These are phyloP conservation scores for Porites rus DNA, from an alignment of 92 coral and sea anemone genomes.

Conservation along the genomic window DNA sequence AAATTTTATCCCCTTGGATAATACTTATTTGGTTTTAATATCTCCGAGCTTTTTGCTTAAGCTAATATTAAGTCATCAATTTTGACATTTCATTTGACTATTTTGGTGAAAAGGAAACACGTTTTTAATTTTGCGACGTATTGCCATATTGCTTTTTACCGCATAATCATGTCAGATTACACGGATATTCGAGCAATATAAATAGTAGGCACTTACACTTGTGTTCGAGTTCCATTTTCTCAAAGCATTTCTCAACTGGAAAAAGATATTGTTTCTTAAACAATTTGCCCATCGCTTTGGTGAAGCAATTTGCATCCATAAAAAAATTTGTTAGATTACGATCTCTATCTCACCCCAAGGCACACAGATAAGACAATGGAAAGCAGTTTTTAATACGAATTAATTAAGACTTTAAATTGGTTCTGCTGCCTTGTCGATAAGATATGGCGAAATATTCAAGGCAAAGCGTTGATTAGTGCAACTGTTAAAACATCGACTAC, in stretches of 20 bases:
- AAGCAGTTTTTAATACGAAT: constrained; percentile 76
- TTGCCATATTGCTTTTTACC: constrained; percentile 51
- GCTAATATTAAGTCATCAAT: constrained; percentile 87
- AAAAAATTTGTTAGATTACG: constrained; percentile 43
- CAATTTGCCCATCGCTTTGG: constrained; percentile 21
- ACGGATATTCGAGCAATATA: constrained; percentile 55
- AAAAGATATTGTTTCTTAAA: constrained; percentile 18
- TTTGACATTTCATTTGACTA: constrained; percentile 80
- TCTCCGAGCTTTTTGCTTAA: constrained; percentile 84
- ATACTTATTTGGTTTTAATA: constrained; percentile 88
- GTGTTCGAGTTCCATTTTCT: constrained; percentile 17
- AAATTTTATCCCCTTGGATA: constrained; percentile 60
- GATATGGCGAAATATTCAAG: constrained; percentile 48
- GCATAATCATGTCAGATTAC: constrained; percentile 34
- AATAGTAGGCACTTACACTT: constrained; percentile 15
- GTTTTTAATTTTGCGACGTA: constrained; percentile 48
- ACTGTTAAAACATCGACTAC: constrained; percentile 69
- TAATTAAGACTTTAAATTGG: constrained; percentile 78
- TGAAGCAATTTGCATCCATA: constrained; percentile 37
- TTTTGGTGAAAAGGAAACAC: constrained; percentile 74
- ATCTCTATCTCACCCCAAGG: constrained; percentile 59
- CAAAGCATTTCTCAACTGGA: constrained; percentile 7
- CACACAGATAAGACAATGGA: constrained; percentile 64
- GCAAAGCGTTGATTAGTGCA: constrained; percentile 57
- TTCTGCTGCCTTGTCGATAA: constrained; percentile 69